Evolutionary conservation across 2,797 vertebrate species (phyloP).

Genomic region (Cyprinodon diabolis): DNA sequence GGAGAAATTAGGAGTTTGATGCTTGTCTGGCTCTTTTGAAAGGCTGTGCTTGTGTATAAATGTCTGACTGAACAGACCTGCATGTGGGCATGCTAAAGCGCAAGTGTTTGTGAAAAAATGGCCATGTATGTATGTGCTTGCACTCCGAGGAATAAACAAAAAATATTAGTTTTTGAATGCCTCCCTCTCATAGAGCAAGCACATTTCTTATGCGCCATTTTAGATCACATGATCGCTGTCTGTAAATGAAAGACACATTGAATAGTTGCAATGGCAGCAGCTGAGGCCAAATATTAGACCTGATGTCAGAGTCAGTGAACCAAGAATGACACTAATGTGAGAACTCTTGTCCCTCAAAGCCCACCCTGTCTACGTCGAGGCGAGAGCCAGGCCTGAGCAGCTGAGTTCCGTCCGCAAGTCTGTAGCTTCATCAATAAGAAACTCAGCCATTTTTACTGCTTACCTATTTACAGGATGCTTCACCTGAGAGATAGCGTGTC

Average conservation of each 20-base stretch:
- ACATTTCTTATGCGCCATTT: conserved; percentile 52
- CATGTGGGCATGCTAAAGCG: conserved; percentile 48
- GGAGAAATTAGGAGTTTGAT: conserved; percentile 33
- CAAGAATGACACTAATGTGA: conserved; percentile 67
- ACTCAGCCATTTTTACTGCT: conserved; percentile 47
- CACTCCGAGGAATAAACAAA: conserved; percentile 40
- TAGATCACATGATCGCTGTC: conserved; percentile 55
- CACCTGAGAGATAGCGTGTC: conserved; percentile 34
- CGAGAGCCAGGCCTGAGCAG: conserved; percentile 31
- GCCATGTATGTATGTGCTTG: conserved; percentile 38
- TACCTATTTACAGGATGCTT: conserved; percentile 55
- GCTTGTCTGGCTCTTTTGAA: conserved; percentile 45
- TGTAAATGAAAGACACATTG: conserved; percentile 58
- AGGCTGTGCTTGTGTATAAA: conserved; percentile 45
- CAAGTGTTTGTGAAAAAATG: conserved; percentile 58
- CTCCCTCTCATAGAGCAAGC: conserved; percentile 12
- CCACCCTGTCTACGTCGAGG: conserved; percentile 43
- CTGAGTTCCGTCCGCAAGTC: conserved; percentile 34
- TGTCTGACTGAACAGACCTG: conserved; percentile 37
- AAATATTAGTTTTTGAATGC: background rate
- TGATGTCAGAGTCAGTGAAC: conserved; percentile 64
- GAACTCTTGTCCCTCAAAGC: conserved; percentile 61
- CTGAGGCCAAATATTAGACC: conserved; percentile 67
- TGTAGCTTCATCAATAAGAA: conserved; percentile 52
- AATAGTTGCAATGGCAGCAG: conserved; percentile 64